phyloP scores from a whole-genome alignment of 2,888 invertebrate genomes.

The Campoplex nolae region DNA sequence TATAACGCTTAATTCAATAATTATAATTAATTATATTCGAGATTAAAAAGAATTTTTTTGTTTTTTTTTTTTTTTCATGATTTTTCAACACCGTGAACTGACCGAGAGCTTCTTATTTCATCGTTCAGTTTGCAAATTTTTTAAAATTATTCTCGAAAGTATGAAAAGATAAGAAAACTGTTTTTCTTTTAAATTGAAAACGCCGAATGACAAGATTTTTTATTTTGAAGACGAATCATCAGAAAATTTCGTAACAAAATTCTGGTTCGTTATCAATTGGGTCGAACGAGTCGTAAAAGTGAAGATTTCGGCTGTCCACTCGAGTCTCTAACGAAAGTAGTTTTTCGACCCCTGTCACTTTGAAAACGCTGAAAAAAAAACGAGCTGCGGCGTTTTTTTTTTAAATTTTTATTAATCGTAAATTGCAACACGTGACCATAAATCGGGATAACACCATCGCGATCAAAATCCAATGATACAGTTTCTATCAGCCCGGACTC shows the following conservation, averaged over 20 bases:
- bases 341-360: too few species aligned
- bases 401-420: background rate
- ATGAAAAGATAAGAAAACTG: background rate
- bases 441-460: background rate
- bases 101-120: too few species aligned
- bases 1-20: background rate
- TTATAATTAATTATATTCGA: background rate
- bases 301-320: too few species aligned
- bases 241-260: background rate
- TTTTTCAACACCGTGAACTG: background rate
- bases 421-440: background rate
- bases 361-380: too few species aligned
- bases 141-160: background rate
- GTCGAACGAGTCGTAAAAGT: too few species aligned
- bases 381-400: background rate
- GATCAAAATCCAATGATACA: constrained; percentile 1
- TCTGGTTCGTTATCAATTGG: too few species aligned
- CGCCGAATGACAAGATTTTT: too few species aligned
- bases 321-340: too few species aligned
- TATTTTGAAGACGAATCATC: background rate
- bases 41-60: background rate
- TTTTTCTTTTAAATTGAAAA: background rate
- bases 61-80: background rate
- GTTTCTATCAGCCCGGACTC: background rate
- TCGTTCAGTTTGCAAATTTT: background rate